phyloP scores from a whole-genome alignment of 2,888 invertebrate genomes.

The Tholera decimalis region DNA sequence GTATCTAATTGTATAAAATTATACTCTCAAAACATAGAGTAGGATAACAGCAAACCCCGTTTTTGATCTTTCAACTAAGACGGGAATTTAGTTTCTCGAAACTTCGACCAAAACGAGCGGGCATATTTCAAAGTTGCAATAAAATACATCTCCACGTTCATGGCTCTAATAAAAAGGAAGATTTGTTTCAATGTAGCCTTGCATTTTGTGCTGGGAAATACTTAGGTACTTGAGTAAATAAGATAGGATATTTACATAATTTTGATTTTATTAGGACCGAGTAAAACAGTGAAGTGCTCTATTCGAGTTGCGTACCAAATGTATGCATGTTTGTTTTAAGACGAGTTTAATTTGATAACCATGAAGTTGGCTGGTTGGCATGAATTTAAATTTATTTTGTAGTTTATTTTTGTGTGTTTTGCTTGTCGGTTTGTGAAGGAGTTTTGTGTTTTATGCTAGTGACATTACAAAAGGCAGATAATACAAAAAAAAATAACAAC shows the following conservation, averaged over 20 bases:
- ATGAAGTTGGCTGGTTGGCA: conserved; percentile 44
- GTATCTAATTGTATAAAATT: conserved; percentile 41
- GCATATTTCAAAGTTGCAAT: conserved; percentile 67
- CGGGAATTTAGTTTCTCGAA: conserved; percentile 62
- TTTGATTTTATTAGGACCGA: conserved; percentile 55
- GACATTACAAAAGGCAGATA: background rate
- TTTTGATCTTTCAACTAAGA: conserved; percentile 58
- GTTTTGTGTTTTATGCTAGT: background rate
- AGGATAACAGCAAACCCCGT: conserved; percentile 34
- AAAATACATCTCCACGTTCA: conserved; percentile 69
- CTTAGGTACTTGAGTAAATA: conserved; percentile 51
- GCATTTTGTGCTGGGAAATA: conserved; percentile 64
- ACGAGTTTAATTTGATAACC: conserved; percentile 53
- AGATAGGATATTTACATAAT: conserved; percentile 60
- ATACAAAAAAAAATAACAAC: background rate
- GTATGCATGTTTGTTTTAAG: conserved; percentile 54
- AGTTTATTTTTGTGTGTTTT: conserved; percentile 37
- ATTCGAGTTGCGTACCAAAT: conserved; percentile 46
- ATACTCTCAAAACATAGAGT: conserved; percentile 28
- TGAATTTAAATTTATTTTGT: conserved; percentile 49
- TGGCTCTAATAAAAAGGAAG: conserved; percentile 68
- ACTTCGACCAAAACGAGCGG: conserved; percentile 62
- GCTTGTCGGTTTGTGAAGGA: conserved; percentile 10
- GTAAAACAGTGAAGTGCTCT: conserved; percentile 37
- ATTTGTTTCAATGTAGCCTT: conserved; percentile 66